phyloP scores from a whole-genome alignment of 2,888 invertebrate species.

The Phengaris alcon region DNA sequence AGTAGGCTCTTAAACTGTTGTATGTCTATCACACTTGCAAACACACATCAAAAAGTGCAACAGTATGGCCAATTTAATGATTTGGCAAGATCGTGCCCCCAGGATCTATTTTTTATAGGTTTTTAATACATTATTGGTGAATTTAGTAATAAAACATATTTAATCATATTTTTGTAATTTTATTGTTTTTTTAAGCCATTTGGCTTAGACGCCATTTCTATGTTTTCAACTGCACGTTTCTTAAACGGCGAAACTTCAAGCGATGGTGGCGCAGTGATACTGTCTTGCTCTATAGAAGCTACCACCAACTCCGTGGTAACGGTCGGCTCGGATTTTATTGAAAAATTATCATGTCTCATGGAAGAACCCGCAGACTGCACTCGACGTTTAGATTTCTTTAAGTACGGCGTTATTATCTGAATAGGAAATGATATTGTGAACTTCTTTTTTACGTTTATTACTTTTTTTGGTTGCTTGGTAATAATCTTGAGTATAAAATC shows the following conservation, averaged over 20 bases:
- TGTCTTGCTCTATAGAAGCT: constrained; percentile 57
- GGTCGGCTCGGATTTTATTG: constrained; percentile 63
- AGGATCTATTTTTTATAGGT: too few relatives aligned
- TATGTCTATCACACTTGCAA: too few relatives aligned
- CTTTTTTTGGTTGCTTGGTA: too few relatives aligned
- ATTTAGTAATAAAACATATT: neutral
- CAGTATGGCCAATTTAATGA: too few relatives aligned
- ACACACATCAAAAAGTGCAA: too few relatives aligned
- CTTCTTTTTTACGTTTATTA: neutral
- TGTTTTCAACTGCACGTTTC: constrained; percentile 42
- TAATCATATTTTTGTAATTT: neutral
- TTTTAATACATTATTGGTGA: too few relatives aligned
- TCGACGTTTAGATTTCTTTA: constrained; percentile 51
- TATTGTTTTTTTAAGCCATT: constrained; percentile 4
- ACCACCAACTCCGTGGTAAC: constrained; percentile 65
- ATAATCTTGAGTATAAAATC: neutral
- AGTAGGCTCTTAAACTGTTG: too few relatives aligned
- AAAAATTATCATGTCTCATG: constrained; percentile 53
- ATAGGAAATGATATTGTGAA: constrained; percentile 33
- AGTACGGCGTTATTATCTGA: constrained; percentile 63
- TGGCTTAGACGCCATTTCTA: constrained; percentile 56
- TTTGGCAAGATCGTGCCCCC: too few relatives aligned
- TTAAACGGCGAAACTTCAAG: constrained; percentile 53
- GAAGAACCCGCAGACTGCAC: constrained; percentile 52
- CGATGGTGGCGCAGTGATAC: constrained; percentile 57